Evolutionary conservation across 2,888 invertebrate species (phyloP), one percentile per base, ranked within the genome.

Genomic region (Fragum fragum): DNA sequence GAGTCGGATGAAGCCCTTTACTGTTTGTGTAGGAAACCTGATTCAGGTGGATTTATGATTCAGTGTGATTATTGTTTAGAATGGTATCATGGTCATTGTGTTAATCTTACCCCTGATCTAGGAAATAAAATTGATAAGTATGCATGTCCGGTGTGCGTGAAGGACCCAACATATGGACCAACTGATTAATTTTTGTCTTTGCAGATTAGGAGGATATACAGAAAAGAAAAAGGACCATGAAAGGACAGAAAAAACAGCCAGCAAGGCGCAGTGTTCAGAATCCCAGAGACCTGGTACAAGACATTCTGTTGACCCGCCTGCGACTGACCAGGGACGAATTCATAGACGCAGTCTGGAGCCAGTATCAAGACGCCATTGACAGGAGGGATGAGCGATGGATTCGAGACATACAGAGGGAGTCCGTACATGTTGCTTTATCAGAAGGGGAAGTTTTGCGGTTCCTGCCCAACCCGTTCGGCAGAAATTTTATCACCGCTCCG

Each of bases 81-180:
- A 57, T 26, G 57, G 57, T 57, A 57, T 57, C 61, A 61, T 61
- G 61, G 61, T 61, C 61, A 29, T 29, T 61, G 61, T 61, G 61
- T 28, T 29, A 61, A 61, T 32, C 23, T 61, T 29, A 61, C 61
- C 29, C 61, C 61, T n/a, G 32, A 61, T 26, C 18, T 29, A 29
- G 61, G 61, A 61, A 61, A 29, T 29, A 29, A 29, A 61, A 28
- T 61, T 29, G 61, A 29, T n/a, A 61, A 66, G 66, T 66, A 21
- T 66, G 66, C 42, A 21, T 66, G 66, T 66, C 66, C 66, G 23
- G 42, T 39, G 23, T 57, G 57, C 16, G 57, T 26, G 57, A 28
- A 26, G 2, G 47, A 47, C 47, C 47, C 47, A 5, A 29, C 28
- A 29, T 61, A 18, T 28, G 66, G 66, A 42, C 42, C 66, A 26